phyloP scores from a whole-genome alignment of 2,113 vertebrate genomes.

The Panthera uncia region DNA sequence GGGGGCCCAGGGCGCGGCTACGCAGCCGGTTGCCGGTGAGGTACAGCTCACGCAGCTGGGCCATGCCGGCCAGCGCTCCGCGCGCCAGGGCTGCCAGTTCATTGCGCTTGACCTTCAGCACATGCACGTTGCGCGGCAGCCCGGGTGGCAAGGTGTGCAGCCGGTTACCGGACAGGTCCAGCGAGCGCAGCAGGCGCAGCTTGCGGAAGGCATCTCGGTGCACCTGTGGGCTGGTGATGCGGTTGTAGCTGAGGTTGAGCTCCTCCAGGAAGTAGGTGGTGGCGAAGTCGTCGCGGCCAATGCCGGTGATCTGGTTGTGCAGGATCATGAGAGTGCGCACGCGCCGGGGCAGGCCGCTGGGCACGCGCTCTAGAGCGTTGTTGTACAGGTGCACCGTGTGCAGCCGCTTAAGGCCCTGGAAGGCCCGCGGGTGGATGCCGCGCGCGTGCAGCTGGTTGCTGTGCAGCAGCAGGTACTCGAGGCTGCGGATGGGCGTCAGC shows the following conservation, averaged over 20 bases:
- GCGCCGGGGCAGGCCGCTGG: constrained; percentile 92
- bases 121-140: constrained; percentile 93
- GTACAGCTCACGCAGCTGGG: constrained; percentile 92
- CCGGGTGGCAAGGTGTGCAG: constrained; percentile 89
- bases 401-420: constrained; percentile 95
- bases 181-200: constrained; percentile 90
- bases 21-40: constrained; percentile 93
- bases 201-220: constrained; percentile 97
- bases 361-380: constrained; percentile 95
- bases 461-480: constrained; percentile 97
- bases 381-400: constrained; percentile 99
- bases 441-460: constrained; percentile 94
- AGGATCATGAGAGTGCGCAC: constrained; percentile 97
- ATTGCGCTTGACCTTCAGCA: constrained; percentile 94
- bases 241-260: constrained; percentile 98
- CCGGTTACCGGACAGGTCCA: constrained; percentile 95
- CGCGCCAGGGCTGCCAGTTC: constrained; percentile 90
- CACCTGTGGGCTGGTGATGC: constrained; percentile 90
- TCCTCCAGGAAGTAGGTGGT: constrained; percentile 94
- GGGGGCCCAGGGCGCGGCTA: constrained; percentile 91
- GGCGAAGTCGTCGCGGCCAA: constrained; percentile 94
- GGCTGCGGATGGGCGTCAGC: constrained; percentile 90
- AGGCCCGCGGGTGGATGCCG: constrained; percentile 92
- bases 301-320: constrained; percentile 94
- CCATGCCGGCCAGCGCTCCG: constrained; percentile 91